Conservation (phyloP, 2,888 invertebrate genomes). For the Eupithecia pulchellata region DNA sequence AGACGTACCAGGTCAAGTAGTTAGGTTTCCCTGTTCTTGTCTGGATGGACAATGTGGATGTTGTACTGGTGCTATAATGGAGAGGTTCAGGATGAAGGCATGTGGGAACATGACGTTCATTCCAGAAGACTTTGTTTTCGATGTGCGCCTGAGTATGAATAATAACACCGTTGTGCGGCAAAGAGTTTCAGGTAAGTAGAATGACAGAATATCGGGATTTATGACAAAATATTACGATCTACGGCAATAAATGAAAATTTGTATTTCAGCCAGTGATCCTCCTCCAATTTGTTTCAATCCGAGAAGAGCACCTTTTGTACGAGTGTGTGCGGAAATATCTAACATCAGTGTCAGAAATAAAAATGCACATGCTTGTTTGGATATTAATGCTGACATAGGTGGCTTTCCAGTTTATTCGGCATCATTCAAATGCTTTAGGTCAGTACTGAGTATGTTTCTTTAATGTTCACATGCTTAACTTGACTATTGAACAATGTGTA, state of each 20-base stretch:
- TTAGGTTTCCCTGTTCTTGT: conserved; percentile 87
- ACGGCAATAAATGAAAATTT: neutral
- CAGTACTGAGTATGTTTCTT: neutral
- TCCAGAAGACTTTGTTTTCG: conserved; percentile 93
- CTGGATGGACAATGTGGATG: conserved; percentile 87
- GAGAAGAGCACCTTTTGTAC: conserved; percentile 88
- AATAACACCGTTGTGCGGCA: conserved; percentile 89
- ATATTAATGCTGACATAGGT: conserved; percentile 88
- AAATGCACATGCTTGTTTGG: conserved; percentile 92
- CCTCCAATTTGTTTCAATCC: conserved; percentile 89
- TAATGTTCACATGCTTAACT: neutral
- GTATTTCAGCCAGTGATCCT: conserved; percentile 88
- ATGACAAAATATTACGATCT: neutral
- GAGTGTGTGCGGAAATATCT: conserved; percentile 90
- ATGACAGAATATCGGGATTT: neutral
- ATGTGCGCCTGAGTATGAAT: conserved; percentile 89
- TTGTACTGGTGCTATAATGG: conserved; percentile 87
- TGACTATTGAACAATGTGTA: neutral
- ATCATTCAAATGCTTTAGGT: conserved; percentile 81
- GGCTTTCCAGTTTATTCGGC: conserved; percentile 86
- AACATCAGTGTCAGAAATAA: conserved; percentile 92
- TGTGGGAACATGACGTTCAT: conserved; percentile 92
- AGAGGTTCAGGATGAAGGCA: conserved; percentile 88
- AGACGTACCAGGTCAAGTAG: conserved; percentile 75
- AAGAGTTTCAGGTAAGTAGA: conserved; percentile 88